A percentile compares a stretch with the other conserved stretches of the same genome.
Conservation (phyloP, 2,113 vertebrate genomes). For the Microcebus jonahi region DNA sequence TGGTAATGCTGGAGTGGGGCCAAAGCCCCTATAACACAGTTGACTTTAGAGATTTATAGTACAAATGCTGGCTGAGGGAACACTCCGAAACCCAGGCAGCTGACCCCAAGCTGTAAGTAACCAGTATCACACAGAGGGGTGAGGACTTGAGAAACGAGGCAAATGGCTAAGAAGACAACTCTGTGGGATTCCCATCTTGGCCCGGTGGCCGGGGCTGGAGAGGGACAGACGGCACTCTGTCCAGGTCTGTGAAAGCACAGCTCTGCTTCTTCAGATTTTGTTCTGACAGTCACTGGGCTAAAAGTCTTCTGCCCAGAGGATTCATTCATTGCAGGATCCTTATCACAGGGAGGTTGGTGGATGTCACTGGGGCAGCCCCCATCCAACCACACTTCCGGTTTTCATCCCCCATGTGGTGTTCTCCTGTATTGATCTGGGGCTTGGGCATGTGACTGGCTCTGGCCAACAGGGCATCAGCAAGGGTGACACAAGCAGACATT, state of each 20-base stretch:
- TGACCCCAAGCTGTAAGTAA: no score
- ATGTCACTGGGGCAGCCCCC: not conserved
- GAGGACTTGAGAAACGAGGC: not conserved
- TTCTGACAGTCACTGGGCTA: not conserved
- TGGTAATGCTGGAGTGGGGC: not conserved
- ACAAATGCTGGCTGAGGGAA: not conserved
- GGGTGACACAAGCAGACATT: not conserved
- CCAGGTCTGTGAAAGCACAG: not conserved
- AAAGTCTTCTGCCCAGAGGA: not conserved
- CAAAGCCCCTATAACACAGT: not conserved
- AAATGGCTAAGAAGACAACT: not conserved
- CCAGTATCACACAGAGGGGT: not conserved
- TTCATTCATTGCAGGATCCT: not conserved
- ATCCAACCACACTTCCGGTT: not conserved
- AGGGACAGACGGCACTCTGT: no score
- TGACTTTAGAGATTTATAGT: not conserved
- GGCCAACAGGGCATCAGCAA: not conserved
- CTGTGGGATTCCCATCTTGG: rapidly evolving
- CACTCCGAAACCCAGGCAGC: not conserved
- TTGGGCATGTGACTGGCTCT: not conserved
- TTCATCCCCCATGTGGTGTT: not conserved
- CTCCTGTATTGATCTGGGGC: not conserved
- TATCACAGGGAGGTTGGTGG: rapidly evolving
- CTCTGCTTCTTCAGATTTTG: not conserved
- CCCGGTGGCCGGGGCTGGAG: not conserved